Evolutionary conservation across 2,888 invertebrate species (phyloP).

Genomic region (Auanema freiburgensis): DNA sequence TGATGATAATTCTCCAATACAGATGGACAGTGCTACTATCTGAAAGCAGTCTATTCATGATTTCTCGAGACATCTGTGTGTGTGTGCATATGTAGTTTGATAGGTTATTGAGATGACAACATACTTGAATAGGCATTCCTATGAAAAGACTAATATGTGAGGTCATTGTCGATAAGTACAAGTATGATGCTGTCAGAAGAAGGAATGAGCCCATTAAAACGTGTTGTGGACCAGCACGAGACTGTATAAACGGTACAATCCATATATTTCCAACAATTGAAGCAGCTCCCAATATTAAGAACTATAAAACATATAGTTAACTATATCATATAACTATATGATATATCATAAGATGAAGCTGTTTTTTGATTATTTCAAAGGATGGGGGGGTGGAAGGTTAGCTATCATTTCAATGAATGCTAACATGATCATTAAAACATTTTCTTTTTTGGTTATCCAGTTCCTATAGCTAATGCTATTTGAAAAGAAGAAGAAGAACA

Average conservation of each 20-base stretch:
- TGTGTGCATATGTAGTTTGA: constrained; percentile 8
- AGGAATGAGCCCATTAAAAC: constrained; percentile 41
- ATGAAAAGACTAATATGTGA: constrained; percentile 38
- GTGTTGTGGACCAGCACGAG: constrained; percentile 35
- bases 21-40: constrained; percentile 52
- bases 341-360: no score
- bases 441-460: no score
- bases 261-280: constrained; percentile 47
- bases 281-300: constrained; percentile 46
- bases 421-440: not conserved
- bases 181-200: constrained; percentile 39
- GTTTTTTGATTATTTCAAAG: no score
- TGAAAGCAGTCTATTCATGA: constrained; percentile 17
- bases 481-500: no score
- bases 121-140: constrained; percentile 55
- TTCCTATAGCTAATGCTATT: no score
- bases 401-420: constrained; percentile 11
- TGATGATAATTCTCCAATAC: constrained; percentile 52
- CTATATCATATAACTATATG: no score
- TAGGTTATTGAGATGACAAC: constrained; percentile 10
- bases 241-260: constrained; percentile 50
- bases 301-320: no score
- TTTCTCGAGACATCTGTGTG: not conserved
- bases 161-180: constrained; percentile 36
- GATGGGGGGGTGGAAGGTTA: no score